A percentile compares a stretch with the other conserved stretches of the same genome.
Evolutionary conservation across 53 echinoderm and acorn worm species (phyloP).

Genomic region (Astropecten irregularis): DNA sequence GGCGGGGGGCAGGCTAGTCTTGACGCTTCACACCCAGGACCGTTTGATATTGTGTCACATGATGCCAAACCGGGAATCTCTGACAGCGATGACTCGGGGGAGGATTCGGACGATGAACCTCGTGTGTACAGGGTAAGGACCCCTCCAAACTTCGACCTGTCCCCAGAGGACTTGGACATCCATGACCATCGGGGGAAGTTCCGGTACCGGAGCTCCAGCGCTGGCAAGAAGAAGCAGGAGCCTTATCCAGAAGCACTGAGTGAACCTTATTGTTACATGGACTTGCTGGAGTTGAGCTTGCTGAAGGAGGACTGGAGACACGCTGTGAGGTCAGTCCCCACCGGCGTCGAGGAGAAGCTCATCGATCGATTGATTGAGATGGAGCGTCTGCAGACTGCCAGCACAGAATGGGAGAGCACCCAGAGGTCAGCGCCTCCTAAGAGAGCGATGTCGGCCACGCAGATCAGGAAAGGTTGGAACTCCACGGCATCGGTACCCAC

Average conservation of each 20-base stretch:
- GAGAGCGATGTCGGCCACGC: slow-evolving; percentile 63
- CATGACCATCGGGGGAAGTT: slow-evolving; percentile 26
- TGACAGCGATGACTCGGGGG: not conserved
- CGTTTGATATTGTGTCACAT: slow-evolving; percentile 81
- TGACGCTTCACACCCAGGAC: slow-evolving; percentile 63
- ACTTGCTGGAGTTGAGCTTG: slow-evolving; percentile 79
- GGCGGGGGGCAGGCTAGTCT: slow-evolving; percentile 31
- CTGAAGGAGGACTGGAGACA: slow-evolving; percentile 86
- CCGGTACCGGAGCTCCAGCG: slow-evolving; percentile 67
- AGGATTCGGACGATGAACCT: slow-evolving; percentile 6
- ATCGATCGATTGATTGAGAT: slow-evolving; percentile 94
- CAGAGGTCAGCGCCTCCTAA: slow-evolving; percentile 39
- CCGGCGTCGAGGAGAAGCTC: slow-evolving; percentile 64
- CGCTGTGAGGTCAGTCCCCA: slow-evolving; percentile 69
- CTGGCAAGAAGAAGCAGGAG: slow-evolving; percentile 71
- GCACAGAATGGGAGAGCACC: slow-evolving; percentile 76
- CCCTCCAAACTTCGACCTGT: slow-evolving; percentile 61
- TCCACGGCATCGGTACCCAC: slow-evolving; percentile 72
- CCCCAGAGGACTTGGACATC: slow-evolving; percentile 69
- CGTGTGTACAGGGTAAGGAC: slow-evolving; percentile 16
- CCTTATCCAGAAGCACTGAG: slow-evolving; percentile 74
- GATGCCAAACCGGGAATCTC: slow-evolving; percentile 35
- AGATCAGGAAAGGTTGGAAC: slow-evolving; percentile 90
- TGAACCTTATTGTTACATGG: slow-evolving; percentile 88
- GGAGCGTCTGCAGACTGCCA: slow-evolving; percentile 82